Base-by-base conservation (phyloP, 2,797 vertebrate genomes). In the Diglossa cyanea region DNA sequence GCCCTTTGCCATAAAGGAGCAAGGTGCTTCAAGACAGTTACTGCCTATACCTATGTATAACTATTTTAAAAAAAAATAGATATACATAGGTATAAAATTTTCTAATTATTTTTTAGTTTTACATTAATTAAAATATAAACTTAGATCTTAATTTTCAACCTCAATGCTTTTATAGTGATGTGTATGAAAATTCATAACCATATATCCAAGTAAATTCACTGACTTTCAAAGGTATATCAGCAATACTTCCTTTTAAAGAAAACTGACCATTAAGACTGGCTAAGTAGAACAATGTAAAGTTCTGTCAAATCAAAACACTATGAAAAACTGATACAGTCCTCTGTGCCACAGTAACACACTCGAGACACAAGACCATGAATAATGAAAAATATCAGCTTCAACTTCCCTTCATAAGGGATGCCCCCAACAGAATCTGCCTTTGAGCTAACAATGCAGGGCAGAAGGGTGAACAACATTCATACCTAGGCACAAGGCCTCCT, bases 391-490 rank as follows among this genome's bases (percentile, higher is more conserved):
- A 78, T 1, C 30, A 57, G 62, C 10, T 48, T 88, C 33, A 42
- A 16, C 9, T 30, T 66, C 13, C 24, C 24, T 76, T 68, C n/a
- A 10, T 31, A 53, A 50, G 30, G 9, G 25, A 76, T 45, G 51
- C 33, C 19, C 2, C 25, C 33, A 30, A 35, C 3, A 70, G 28
- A 51, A 68, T 25, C 58, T 81, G 39, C 58, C 24, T 75, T 88
- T 24, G 0, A 2, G 33, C 19, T 66, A 40, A 44, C 0, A 30
- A 45, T 5, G 19, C 24, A 11, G 42, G 28, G 31, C n/a, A 44
- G 70, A 76, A 44, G 13, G 21, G 39, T 2, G 3, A 63, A 39
- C 19, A 53, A 33, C 8, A 25, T 23, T 58, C 20, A 62, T 6
- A 30, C 13, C 26, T 2, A 24, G 33, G 11, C 9, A 50, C 7